Evolutionary conservation across 2,888 invertebrate species (phyloP), one percentile per base, ranked within the genome.

Genomic region (Acanthococcus lagerstroemiae): DNA sequence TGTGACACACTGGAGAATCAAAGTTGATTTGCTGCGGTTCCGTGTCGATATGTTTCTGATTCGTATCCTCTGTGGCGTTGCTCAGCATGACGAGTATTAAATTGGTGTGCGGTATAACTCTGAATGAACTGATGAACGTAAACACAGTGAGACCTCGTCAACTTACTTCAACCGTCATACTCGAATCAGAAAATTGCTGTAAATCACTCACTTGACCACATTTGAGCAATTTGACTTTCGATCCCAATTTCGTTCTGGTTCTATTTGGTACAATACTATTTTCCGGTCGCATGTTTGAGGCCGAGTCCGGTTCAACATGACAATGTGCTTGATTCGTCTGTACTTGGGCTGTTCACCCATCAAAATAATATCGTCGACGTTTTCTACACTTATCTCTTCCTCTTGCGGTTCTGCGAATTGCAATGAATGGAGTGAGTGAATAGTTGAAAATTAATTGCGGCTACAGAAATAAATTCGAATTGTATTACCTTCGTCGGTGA

Each of bases 241-340:
- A 15, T 52, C 37, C 61, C 61, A 61, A 22, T 50, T 61, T 21
- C 9, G 21, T 30, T 22, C 3, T 24, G 61, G 61, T 24, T 61
- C 61, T 55, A 78, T 68, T 3, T 76, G 72, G 72, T 79, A 82
- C 27, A 82, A 74, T 56, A 78, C 75, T 7, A 80, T 79, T 75
- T 88, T 84, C 74, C 89, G 82, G 75, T 93, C 93, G 75, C 93
- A 94, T 4, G 91, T 87, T 66, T 88, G 86, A 0, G 90, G 89
- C 52, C 87, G 80, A 0, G 92, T 92, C 73, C 90, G 80, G 71
- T 85, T 86, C 72, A 89, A 83, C 57, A 84, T 78, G 1, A 87
- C 81, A 1, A 61, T 27, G 24, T 61, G 61, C 27, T 50, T 61
- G 15, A 61, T 24, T 21, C 17, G 19, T 22, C 50, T 50, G 7